Base-by-base conservation (phyloP, 2,888 invertebrate species). In the Orthonevra nobilis region DNA sequence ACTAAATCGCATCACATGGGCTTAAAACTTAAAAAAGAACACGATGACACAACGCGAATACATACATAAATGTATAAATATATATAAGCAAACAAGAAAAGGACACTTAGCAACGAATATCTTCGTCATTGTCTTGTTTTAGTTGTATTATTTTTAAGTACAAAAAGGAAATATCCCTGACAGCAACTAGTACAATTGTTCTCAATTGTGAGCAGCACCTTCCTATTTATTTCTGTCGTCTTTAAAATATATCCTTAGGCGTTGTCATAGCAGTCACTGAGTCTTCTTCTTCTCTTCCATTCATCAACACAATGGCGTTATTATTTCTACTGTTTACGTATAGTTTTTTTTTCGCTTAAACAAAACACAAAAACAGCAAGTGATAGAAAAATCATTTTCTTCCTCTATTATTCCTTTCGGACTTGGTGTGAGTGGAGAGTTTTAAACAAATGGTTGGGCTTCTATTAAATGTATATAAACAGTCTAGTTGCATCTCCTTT, bases 131-230 rank as follows among this genome's bases (percentile, higher is more conserved):
- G 0, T 36, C 3, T 26, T 26, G 19, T 34, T 7, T 10, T 60
- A 15, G 42, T 7, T 9, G 5, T 40, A 15, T 38, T 28, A 6
- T 42, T 12, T 58, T 3, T 30, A 10, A 42, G 17, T 36, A 12
- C 7, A 26, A 4, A 3, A 14, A 4, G 14, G 15, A 14, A 46
- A 17, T 26, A 20, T 23, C 34, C 17, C 54, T 15, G 2, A 46
- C 52, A 56, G 61, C 75, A 63, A 54, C 52, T 66, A 69, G n/a
- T n/a, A n/a, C 61, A 75, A 77, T 77, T 63, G 75, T 58, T 64
- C 36, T 5, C 70, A 77, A 77, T 77, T 77, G 63, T 64, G 63
- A 58, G 56, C 48, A 63, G 50, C 75, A 58, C 75, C 75, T 69
- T 56, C 48, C 23, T 70, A 56, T 63, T 56, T 63, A 61, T 68